Percentiles rank a stretch among this genome's conserved stretches.
phyloP scores from a whole-genome alignment of 2,797 vertebrate genomes.

The Psittacula echo region DNA sequence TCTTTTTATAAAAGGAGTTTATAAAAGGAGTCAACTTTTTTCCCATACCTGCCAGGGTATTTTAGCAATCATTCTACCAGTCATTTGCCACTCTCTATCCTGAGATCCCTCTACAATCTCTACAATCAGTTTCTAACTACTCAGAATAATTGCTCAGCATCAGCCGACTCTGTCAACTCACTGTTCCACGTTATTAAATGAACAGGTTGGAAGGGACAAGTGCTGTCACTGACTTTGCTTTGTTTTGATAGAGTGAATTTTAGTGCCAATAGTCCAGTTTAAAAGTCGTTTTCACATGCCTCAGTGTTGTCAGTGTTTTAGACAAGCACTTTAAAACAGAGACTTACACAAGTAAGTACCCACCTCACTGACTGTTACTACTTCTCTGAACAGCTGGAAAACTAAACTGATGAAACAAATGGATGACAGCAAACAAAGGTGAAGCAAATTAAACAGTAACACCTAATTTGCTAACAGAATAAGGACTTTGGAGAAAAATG shows the following conservation, averaged over 20 bases:
- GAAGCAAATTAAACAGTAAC: not conserved
- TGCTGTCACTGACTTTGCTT: not conserved
- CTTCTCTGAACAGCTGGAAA: slow-evolving; percentile 13
- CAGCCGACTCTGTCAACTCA: not conserved
- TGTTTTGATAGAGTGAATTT: not conserved
- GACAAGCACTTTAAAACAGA: not conserved
- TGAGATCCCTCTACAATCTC: not conserved
- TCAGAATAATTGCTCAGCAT: not conserved
- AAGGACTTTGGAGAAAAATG: not conserved
- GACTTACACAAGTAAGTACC: not conserved
- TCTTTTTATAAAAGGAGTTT: not conserved
- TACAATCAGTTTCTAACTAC: not conserved
- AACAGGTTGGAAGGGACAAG: not conserved
- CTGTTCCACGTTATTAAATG: not conserved
- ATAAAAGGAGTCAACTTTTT: not conserved
- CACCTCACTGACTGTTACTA: not conserved
- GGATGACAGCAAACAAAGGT: not conserved
- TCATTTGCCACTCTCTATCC: not conserved
- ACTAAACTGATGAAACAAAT: slow-evolving; percentile 18
- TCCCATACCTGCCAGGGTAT: not conserved
- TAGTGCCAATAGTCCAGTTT: not conserved
- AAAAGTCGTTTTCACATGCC: not conserved
- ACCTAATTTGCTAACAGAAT: not conserved
- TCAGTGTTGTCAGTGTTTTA: not conserved
- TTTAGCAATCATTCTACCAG: not conserved